Conservation (phyloP, 2,888 invertebrate genomes). For the Xylota sylvarum region DNA sequence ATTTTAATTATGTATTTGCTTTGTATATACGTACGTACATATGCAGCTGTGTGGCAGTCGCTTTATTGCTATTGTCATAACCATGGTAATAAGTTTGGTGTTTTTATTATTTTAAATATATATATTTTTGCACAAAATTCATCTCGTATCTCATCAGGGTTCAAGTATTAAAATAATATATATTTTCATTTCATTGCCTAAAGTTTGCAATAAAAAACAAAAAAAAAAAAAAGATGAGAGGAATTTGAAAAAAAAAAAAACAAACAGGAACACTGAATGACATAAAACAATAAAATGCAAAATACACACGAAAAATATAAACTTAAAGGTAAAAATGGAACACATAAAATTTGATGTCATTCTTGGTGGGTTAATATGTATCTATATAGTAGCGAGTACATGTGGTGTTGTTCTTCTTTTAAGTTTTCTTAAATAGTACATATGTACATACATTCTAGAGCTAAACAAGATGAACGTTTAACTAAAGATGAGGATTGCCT, state of each 20-base stretch:
- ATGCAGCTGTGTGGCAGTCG: neutral
- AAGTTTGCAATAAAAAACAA: slow-evolving; percentile 13
- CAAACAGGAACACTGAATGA: slow-evolving; percentile 15
- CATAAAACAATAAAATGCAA: slow-evolving; percentile 9
- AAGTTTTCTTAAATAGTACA: neutral
- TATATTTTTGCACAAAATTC: slow-evolving; percentile 26
- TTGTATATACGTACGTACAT: neutral
- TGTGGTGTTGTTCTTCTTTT: neutral
- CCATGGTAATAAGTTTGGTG: slow-evolving; percentile 12
- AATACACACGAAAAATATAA: slow-evolving; percentile 22
- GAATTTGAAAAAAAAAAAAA: slow-evolving; percentile 14
- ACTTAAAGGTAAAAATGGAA: slow-evolving; percentile 11
- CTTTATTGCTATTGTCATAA: slow-evolving; percentile 17
- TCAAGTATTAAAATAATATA: slow-evolving; percentile 29
- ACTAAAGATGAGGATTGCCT: no score
- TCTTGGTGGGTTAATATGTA: slow-evolving; percentile 7
- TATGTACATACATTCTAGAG: no score
- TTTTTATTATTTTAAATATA: neutral
- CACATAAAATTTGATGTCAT: slow-evolving; percentile 26
- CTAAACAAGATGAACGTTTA: no score
- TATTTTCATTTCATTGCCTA: slow-evolving; percentile 37
- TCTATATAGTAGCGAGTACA: neutral
- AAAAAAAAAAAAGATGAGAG: slow-evolving; percentile 3
- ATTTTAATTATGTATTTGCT: slow-evolving; percentile 18
- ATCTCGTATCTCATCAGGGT: slow-evolving; percentile 44